These are phyloP conservation scores for Hemaris fuciformis DNA, from an alignment of 2,888 invertebrate species.

Conservation along the genomic window DNA sequence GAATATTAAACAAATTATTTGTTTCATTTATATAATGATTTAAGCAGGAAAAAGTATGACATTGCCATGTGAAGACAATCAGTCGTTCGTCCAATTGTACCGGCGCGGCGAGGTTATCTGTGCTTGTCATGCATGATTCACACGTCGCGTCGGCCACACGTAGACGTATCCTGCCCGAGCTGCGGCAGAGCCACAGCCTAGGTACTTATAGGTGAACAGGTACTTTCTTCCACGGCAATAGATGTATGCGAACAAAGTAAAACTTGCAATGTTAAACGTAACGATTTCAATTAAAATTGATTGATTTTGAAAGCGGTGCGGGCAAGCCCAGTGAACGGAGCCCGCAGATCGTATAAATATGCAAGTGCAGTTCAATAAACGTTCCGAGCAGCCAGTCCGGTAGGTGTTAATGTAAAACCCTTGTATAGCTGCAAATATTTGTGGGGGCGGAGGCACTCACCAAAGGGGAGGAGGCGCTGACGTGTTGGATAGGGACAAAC, in stretches of 20 bases:
- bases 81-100: constrained; percentile 50
- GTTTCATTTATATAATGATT: background rate
- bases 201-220: too few relatives aligned
- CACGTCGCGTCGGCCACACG: constrained; percentile 34
- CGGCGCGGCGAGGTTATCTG: constrained; percentile 44
- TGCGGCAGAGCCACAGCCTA: constrained; percentile 10
- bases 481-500: background rate
- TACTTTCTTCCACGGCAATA: background rate
- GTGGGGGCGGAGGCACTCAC: constrained; percentile 45
- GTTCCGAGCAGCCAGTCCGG: constrained; percentile 41
- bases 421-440: constrained; percentile 62
- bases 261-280: constrained; percentile 19
- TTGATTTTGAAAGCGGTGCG: constrained; percentile 27
- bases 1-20: background rate
- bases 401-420: constrained; percentile 68
- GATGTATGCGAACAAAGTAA: constrained; percentile 6
- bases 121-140: constrained; percentile 60
- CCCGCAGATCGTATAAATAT: constrained; percentile 22
- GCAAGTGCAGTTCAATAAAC: constrained; percentile 50
- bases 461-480: constrained; percentile 28
- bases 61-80: constrained; percentile 29
- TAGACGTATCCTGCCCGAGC: constrained; percentile 29
- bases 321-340: constrained; percentile 27
- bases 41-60: background rate
- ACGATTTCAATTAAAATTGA: constrained; percentile 33